Conservation (phyloP, 2,113 vertebrate genomes). For the Ahaetulla prasina region DNA sequence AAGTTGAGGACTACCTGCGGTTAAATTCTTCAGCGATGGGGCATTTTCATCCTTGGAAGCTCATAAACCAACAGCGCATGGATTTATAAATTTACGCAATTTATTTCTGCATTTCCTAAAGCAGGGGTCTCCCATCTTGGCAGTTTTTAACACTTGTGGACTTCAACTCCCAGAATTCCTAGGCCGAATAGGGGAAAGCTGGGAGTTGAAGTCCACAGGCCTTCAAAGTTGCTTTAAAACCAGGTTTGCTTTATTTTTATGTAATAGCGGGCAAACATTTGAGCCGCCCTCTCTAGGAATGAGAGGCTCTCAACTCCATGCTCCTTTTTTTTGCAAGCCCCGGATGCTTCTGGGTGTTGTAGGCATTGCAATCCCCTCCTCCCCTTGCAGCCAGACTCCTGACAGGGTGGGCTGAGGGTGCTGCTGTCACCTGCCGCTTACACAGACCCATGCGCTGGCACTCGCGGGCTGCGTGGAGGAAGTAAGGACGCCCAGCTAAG, state of each 20-base stretch:
- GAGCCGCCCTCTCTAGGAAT: not conserved
- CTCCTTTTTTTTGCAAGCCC: not conserved
- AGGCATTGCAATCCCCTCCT: no score
- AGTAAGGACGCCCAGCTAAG: no score
- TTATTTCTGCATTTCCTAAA: not conserved
- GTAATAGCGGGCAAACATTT: not conserved
- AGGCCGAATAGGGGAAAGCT: no score
- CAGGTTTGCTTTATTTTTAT: not conserved
- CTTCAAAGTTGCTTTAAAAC: not conserved
- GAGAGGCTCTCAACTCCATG: not conserved
- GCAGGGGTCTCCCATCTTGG: not conserved
- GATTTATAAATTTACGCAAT: no score
- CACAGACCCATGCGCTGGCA: no score
- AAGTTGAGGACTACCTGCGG: not conserved
- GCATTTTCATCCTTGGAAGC: not conserved
- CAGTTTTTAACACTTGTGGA: not conserved
- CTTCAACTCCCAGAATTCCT: no score
- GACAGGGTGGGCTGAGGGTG: not conserved
- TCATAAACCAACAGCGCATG: not conserved
- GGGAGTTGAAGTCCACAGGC: no score
- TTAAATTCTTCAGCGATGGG: not conserved
- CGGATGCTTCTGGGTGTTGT: not conserved
- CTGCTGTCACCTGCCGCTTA: fast-evolving
- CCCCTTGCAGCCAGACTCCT: not conserved
- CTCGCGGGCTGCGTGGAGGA: not conserved